These are phyloP conservation scores for Stichodactyla mertensii DNA, from an alignment of 64 coral and sea anemone genomes.

Conservation along the genomic window DNA sequence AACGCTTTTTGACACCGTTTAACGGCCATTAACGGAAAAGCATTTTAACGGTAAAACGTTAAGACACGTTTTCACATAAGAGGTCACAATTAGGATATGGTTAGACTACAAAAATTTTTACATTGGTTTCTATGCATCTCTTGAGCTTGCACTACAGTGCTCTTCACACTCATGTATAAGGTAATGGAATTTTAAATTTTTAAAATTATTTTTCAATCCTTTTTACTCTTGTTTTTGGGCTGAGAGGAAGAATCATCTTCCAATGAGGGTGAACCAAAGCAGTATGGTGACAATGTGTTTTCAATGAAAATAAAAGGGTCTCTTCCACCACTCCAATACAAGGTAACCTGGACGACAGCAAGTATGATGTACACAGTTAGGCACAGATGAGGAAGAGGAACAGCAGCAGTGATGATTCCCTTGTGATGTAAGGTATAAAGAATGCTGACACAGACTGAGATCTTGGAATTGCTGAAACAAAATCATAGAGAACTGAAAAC, in stretches of 20 bases:
- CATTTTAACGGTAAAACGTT: no score
- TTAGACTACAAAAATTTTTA: no score
- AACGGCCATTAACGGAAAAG: no score
- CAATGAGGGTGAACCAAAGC: constrained; percentile 18
- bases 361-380: background rate
- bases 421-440: background rate
- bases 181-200: background rate
- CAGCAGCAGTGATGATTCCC: background rate
- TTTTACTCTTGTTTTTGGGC: constrained; percentile 8
- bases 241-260: background rate
- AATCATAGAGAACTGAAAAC: background rate
- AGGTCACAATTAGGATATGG: no score
- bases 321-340: background rate
- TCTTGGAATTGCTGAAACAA: background rate
- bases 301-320: constrained; percentile 17
- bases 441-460: constrained; percentile 11
- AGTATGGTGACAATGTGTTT: constrained; percentile 17
- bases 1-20: no score
- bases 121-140: no score
- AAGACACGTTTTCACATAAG: no score
- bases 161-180: no score
- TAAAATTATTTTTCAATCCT: background rate
- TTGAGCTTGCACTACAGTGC: no score
- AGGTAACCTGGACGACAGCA: background rate
- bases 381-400: background rate